Conservation (phyloP, 2,888 invertebrate species). For the Torymus texanus region DNA sequence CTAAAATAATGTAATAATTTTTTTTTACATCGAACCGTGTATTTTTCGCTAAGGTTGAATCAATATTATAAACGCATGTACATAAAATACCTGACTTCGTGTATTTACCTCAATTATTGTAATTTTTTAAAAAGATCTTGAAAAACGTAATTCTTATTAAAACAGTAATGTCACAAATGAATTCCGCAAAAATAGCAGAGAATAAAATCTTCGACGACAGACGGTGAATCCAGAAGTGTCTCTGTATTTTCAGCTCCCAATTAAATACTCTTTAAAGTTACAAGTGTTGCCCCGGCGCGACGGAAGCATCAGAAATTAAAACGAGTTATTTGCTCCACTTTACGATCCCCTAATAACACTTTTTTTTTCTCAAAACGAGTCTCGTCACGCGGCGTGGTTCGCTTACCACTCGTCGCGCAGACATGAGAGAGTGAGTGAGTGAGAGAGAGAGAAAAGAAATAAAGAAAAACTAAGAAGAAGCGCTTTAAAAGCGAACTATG, state of each 20-base stretch:
- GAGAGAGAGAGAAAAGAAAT: no score
- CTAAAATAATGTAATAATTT: no score
- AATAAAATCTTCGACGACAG: slow-evolving; percentile 19
- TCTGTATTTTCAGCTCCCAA: slow-evolving; percentile 15
- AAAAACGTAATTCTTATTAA: no score
- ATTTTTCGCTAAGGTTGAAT: no score
- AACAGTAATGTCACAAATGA: no score
- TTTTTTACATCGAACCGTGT: no score
- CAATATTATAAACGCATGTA: no score
- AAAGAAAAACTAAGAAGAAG: not conserved
- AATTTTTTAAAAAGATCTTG: no score
- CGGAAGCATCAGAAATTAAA: slow-evolving; percentile 18
- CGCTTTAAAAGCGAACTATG: not conserved
- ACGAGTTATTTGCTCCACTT: slow-evolving; percentile 30
- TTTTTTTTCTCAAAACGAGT: slow-evolving; percentile 20
- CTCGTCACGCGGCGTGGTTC: not conserved
- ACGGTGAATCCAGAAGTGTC: slow-evolving; percentile 5
- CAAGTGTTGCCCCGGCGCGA: slow-evolving; percentile 16
- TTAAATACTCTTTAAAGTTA: slow-evolving; percentile 26
- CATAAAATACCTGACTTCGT: no score
- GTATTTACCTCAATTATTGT: no score
- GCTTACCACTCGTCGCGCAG: not conserved
- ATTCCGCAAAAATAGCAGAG: no score
- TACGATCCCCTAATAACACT: slow-evolving; percentile 20
- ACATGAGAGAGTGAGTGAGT: no score